phyloP scores from a whole-genome alignment of 2,888 invertebrate species.

The Anthrax anthrax region DNA sequence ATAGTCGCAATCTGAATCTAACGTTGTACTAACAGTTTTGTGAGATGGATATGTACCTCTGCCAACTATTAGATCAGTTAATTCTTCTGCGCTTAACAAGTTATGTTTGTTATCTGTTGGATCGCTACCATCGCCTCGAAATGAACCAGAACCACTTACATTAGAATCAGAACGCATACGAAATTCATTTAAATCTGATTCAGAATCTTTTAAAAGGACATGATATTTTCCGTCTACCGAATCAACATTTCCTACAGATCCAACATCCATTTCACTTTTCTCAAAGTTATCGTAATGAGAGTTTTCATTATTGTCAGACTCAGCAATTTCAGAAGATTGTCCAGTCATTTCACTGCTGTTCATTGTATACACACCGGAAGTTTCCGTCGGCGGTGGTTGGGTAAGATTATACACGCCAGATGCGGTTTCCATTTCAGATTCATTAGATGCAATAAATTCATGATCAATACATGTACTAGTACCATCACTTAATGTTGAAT shows the following conservation, averaged over 20 bases:
- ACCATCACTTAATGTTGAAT: conserved; percentile 62
- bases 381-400: conserved; percentile 63
- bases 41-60: conserved; percentile 59
- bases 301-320: conserved; percentile 39
- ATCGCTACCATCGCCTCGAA: conserved; percentile 80
- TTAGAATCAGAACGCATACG: conserved; percentile 62
- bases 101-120: conserved; percentile 66
- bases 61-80: conserved; percentile 71
- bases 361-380: conserved; percentile 74
- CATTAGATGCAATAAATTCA: conserved; percentile 35
- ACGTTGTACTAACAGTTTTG: conserved; percentile 68
- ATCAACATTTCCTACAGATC: conserved; percentile 33
- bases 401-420: conserved; percentile 44
- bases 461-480: conserved; percentile 50
- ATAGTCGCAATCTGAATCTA: conserved; percentile 83
- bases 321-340: conserved; percentile 41
- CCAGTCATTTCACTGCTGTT: conserved; percentile 47
- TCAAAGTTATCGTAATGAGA: conserved; percentile 44
- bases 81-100: conserved; percentile 64
- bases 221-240: conserved; percentile 42
- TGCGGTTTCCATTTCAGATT: conserved; percentile 35
- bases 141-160: conserved; percentile 62
- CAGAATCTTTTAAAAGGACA: conserved; percentile 36
- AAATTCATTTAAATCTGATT: conserved; percentile 38
- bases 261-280: conserved; percentile 37